Base-by-base conservation (phyloP, 2,888 invertebrate genomes). In the Sinotaia quadrata region DNA sequence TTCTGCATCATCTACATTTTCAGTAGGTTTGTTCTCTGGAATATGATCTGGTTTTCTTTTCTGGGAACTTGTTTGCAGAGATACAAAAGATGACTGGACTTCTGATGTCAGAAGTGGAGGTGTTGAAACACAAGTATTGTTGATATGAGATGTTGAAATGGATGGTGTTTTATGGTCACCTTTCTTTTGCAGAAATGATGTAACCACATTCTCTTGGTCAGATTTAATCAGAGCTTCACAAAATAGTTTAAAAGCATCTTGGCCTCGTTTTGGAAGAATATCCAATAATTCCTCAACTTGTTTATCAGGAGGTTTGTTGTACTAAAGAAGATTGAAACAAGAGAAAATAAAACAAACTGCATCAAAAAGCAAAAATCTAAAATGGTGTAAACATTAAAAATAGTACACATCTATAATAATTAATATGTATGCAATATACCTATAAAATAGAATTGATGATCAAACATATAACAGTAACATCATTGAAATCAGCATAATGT, bases 231-330 rank as follows among this genome's bases (percentile, higher is more conserved):
- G 73, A 3, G 84, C 77, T 29, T 83, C 81, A 73, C 85, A 84
- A 68, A 85, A 84, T 2, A 57, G 61, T 5, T 78, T 65, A 71
- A 82, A 85, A 8, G 82, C 80, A n/a, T 80, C 74, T 1, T 75
- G 70, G 4, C 82, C 82, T 59, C 76, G 73, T 18, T 69, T 74
- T 2, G 78, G 75, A 2, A 84, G 67, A 24, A 76, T 54, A 67
- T 83, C 79, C 12, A 85, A 68, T 2, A 85, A 65, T 8, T 78
- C 81, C 56, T 85, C 85, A 18, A 78, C 78, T 58, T 83, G 82
- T 52, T 78, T 71, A 57, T 81, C 81, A 7, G 77, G 73, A 7
- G 80, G 75, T 31, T 72, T 73, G 27, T 75, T 76, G 69, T 73
- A 70, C 80, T 81, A 68, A 52, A 79, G 78, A 33, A n/a, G n/a